Evolutionary conservation across 2,888 invertebrate genomes (phyloP).

Genomic region (Ochropacha duplaris): DNA sequence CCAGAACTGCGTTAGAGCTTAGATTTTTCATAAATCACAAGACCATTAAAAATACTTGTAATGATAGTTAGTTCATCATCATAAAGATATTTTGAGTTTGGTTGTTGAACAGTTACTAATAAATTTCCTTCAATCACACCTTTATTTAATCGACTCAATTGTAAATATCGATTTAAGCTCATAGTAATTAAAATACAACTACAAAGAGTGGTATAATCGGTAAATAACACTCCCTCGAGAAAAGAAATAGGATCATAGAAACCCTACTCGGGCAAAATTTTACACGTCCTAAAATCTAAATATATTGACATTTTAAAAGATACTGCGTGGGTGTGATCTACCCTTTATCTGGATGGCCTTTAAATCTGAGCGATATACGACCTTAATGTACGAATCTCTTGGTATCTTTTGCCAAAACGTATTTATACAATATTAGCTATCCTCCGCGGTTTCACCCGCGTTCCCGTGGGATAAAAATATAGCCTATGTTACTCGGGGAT

Average conservation of each 20-base stretch:
- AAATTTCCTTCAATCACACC: too few species aligned
- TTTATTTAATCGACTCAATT: too few species aligned
- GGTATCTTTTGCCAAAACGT: not conserved
- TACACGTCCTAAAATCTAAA: not conserved
- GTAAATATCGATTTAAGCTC: not conserved
- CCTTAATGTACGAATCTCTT: not conserved
- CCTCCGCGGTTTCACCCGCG: too few species aligned
- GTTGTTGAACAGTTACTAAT: too few species aligned
- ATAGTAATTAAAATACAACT: not conserved
- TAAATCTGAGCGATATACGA: not conserved
- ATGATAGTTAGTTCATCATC: too few species aligned
- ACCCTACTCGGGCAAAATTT: not conserved
- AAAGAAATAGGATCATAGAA: not conserved
- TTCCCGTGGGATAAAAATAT: too few species aligned
- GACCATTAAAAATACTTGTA: too few species aligned
- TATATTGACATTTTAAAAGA: conserved; percentile 1
- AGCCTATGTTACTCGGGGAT: too few species aligned
- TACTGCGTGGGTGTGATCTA: not conserved
- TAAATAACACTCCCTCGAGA: not conserved
- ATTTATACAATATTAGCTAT: not conserved
- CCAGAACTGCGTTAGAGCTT: too few species aligned
- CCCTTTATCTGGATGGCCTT: not conserved
- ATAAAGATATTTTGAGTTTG: too few species aligned
- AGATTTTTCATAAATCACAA: too few species aligned
- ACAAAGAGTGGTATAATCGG: not conserved